phyloP scores from a whole-genome alignment of 2,888 invertebrate species.

The Poecilobothrus nobilitatus region DNA sequence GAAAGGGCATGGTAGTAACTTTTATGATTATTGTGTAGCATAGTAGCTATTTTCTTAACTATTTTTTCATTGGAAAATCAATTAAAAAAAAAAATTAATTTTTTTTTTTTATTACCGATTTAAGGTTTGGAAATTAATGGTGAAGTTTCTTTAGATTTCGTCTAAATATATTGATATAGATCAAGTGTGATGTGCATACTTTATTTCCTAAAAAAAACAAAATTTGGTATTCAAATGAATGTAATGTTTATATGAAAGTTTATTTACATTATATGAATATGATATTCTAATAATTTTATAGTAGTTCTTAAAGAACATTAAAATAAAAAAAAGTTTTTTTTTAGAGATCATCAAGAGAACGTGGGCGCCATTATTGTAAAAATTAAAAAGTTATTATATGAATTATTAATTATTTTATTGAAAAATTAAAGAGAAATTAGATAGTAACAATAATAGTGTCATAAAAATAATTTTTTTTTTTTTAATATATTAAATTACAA shows the following conservation, averaged over 20 bases:
- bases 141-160: neutral
- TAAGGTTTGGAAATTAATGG: too few relatives aligned
- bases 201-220: neutral
- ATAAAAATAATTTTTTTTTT: too few relatives aligned
- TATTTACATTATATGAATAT: too few relatives aligned
- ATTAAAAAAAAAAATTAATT: too few relatives aligned
- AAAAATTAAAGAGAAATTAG: neutral
- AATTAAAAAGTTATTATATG: neutral
- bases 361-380: neutral
- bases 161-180: neutral
- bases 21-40: too few relatives aligned
- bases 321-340: neutral
- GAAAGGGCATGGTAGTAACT: neutral
- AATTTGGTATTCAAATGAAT: neutral
- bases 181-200: neutral
- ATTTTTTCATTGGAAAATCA: too few relatives aligned
- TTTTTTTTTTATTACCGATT: too few relatives aligned
- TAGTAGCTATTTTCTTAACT: too few relatives aligned
- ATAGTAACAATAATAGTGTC: too few relatives aligned
- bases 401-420: constrained; percentile 2
- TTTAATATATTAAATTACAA: too few relatives aligned
- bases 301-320: too few relatives aligned
- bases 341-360: neutral
- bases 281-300: too few relatives aligned
- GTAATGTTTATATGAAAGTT: neutral